Percentiles rank a stretch among this genome's conserved stretches.
phyloP scores from a whole-genome alignment of 2,797 vertebrate species.

The Thripadectes ignobilis region DNA sequence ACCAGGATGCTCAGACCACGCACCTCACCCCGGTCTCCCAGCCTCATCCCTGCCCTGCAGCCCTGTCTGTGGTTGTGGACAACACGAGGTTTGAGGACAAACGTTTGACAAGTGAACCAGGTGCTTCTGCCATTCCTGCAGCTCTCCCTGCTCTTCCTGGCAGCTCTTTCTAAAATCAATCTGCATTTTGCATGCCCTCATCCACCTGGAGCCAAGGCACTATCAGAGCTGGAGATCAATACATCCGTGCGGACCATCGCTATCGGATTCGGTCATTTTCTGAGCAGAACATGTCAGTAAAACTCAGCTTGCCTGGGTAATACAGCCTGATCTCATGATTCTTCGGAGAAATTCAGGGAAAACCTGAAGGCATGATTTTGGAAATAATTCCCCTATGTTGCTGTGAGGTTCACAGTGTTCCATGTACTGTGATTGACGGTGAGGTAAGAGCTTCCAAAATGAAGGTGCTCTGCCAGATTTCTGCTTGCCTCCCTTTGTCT shows the following conservation, averaged over 20 bases:
- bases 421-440: accelerated
- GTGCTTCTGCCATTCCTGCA: not conserved
- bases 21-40: not conserved
- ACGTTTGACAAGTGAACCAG: not conserved
- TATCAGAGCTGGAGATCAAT: not conserved
- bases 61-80: accelerated
- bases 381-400: not conserved
- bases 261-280: not conserved
- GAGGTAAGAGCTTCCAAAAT: not conserved
- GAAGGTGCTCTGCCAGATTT: not conserved
- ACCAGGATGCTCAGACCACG: accelerated
- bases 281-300: not conserved
- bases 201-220: constrained; percentile 20
- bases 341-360: not conserved
- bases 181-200: not conserved
- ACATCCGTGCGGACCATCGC: not conserved
- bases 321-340: not conserved
- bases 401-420: accelerated
- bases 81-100: not conserved
- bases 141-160: constrained; percentile 17
- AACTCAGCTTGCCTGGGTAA: not conserved
- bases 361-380: not conserved
- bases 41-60: accelerated
- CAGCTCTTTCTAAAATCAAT: constrained; percentile 48
- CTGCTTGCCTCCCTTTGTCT: not conserved